Conservation (phyloP, 2,797 vertebrate genomes). For the Catharus ustulatus region DNA sequence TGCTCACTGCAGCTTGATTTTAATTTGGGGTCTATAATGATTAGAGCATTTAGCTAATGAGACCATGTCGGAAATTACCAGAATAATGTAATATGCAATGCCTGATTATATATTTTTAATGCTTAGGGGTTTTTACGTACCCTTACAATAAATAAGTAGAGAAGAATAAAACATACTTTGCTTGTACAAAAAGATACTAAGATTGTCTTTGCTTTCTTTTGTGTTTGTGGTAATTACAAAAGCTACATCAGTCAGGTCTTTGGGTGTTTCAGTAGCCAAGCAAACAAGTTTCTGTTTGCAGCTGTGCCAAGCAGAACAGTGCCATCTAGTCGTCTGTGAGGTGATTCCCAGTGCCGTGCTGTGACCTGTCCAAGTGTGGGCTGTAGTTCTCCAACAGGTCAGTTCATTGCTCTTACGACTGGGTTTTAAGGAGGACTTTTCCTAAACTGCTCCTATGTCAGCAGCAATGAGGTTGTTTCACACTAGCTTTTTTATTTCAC, state of each 20-base stretch:
- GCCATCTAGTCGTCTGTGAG: background rate
- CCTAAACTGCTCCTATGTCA: background rate
- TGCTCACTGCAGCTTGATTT: slow-evolving; percentile 23
- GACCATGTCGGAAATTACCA: background rate
- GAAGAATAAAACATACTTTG: background rate
- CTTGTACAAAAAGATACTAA: background rate
- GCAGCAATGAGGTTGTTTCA: background rate
- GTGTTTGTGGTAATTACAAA: background rate
- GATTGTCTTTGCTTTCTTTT: background rate
- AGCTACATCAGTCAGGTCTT: background rate
- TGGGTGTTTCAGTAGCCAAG: background rate
- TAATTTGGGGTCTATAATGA: background rate
- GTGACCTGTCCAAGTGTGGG: background rate
- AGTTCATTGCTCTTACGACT: background rate
- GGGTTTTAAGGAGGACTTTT: background rate
- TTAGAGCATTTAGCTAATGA: slow-evolving; percentile 10
- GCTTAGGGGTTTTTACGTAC: background rate
- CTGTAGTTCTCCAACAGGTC: background rate
- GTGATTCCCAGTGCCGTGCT: background rate
- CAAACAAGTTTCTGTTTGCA: background rate
- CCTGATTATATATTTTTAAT: background rate
- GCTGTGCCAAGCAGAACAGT: slow-evolving; percentile 1
- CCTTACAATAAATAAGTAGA: background rate
- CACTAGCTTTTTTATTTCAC: background rate
- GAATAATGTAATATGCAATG: background rate